phyloP scores from a whole-genome alignment of 1,140 invertebrate genomes.

The Probaryconus sp. region DNA sequence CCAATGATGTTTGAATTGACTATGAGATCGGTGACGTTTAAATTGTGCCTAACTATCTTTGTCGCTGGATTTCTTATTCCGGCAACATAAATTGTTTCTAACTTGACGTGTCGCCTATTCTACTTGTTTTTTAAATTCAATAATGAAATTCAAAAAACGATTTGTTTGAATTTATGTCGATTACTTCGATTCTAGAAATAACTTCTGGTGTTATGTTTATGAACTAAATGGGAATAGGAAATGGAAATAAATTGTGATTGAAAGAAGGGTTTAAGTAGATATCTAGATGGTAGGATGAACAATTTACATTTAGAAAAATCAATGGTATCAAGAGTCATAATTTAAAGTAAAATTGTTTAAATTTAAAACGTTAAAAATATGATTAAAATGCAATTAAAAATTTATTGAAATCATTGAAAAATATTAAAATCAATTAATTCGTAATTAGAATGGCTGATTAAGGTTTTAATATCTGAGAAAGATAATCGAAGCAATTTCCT shows the following conservation, averaged over 20 bases:
- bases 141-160: constrained; percentile 12
- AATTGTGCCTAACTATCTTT: constrained; percentile 38
- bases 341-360: too few relatives aligned
- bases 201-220: too few relatives aligned
- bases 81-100: constrained; percentile 7
- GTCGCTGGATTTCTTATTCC: constrained; percentile 29
- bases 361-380: too few relatives aligned
- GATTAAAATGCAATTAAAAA: too few relatives aligned
- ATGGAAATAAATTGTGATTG: too few relatives aligned
- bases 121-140: constrained; percentile 18
- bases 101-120: not conserved
- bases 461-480: constrained; percentile 3
- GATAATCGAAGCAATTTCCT: constrained; percentile 31
- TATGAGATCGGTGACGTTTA: constrained; percentile 24
- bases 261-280: too few relatives aligned
- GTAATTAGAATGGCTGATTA: constrained; percentile 28
- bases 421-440: constrained; percentile 14
- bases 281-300: too few relatives aligned
- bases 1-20: constrained; percentile 52
- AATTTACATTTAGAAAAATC: too few relatives aligned
- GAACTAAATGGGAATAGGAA: too few relatives aligned
- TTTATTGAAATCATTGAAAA: not conserved
- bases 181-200: too few relatives aligned
- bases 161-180: constrained; percentile 7
- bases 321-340: too few relatives aligned